Percentiles rank a stretch among this genome's conserved stretches.
Evolutionary conservation across 2,797 vertebrate species (phyloP).

Genomic region (Tenualosa thibaudeaui): DNA sequence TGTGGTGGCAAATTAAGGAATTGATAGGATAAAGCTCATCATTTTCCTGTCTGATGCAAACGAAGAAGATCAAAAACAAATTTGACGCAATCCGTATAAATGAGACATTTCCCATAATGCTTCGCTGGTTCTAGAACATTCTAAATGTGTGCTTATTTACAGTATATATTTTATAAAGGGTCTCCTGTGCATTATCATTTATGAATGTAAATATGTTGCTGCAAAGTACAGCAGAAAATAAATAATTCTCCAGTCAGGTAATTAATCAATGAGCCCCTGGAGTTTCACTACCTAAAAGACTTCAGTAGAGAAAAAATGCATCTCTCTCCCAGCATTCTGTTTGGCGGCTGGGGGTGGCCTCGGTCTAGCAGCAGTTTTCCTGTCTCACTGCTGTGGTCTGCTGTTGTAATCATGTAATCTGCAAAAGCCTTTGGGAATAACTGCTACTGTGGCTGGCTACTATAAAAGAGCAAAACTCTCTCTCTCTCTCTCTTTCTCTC

Average conservation of each 20-base stretch:
- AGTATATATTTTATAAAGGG: background rate
- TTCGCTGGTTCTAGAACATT: background rate
- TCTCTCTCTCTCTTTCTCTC: background rate
- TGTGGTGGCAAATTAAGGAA: conserved; percentile 46
- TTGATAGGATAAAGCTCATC: conserved; percentile 52
- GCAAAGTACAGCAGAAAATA: background rate
- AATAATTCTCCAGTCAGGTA: background rate
- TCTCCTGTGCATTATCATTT: background rate
- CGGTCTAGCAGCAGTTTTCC: conserved; percentile 37
- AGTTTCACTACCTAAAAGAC: background rate
- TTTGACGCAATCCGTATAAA: background rate
- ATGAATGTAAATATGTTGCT: background rate
- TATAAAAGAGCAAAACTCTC: conserved; percentile 32
- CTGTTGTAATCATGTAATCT: conserved; percentile 54
- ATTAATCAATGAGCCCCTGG: background rate
- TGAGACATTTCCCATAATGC: background rate
- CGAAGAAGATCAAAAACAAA: background rate
- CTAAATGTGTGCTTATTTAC: background rate
- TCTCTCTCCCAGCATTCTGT: background rate
- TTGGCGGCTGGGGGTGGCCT: background rate
- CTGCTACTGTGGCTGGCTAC: conserved; percentile 41
- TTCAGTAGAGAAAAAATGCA: background rate
- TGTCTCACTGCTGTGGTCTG: conserved; percentile 56
- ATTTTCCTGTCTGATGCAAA: conserved; percentile 40
- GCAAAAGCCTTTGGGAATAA: conserved; percentile 46